Base-by-base conservation (phyloP, 2,797 vertebrate genomes). In the Manis javanica region DNA sequence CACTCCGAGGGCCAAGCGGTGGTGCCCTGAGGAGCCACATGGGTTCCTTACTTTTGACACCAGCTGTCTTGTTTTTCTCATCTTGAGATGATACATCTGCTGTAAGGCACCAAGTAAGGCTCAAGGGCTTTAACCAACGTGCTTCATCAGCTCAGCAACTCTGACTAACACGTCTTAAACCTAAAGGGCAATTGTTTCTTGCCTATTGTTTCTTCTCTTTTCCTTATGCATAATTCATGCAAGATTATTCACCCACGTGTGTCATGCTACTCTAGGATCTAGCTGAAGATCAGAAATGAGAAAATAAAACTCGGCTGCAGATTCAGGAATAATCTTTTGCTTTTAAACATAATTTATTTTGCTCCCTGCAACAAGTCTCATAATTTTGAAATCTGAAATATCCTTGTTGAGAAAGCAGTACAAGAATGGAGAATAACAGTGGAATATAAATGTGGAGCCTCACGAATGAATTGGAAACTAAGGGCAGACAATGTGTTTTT, bases 331-430 rank as follows among this genome's bases (percentile, higher is more conserved):
- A 93, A 97, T 97, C 37, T 89, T 96, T 84, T 91, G 24, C 3
- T 79, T 98, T 98, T 97, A 87, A 94, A 97, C 66, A 96, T 68
- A 95, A 97, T 93, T 97, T 91, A 63, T 87, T 96, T 92, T 92
- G 91, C 68, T 92, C 59, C 77, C 95, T 96, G 86, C 97, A 95
- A 68, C 95, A 97, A 97, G 55, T 97, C 94, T 97, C 94, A 97
- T 97, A 97, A 94, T 96, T 93, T 96, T 92, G 85, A 96, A 87
- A 93, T 95, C 34, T 96, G 57, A 61, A 96, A 92, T 4, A 29
- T 31, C 37, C 23, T 87, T 93, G 87, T 53, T 92, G 82, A 96
- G 64, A 75, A 98, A 98, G 82, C 53, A 81, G 34, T 92, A 53
- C 13, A 97, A 90, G 87, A 94, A 71, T 37, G 82, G 9, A 91